Base-by-base conservation (phyloP, 1,140 invertebrate species). In the Lepidotrigona ventralis region DNA sequence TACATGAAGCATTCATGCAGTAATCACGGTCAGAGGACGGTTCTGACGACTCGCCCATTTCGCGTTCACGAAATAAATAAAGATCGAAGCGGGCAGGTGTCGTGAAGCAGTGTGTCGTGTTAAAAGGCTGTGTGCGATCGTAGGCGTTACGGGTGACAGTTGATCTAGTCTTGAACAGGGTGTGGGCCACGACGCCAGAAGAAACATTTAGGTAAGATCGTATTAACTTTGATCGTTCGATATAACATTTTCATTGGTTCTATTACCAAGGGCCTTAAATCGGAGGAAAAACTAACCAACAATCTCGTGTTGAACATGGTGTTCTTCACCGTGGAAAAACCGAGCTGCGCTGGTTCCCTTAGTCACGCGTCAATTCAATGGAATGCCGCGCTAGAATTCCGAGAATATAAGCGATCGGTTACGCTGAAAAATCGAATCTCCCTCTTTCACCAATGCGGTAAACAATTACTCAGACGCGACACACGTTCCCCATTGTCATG, bases 121-220 rank as follows among this genome's bases (percentile, higher is more conserved):
- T 70, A 12, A 75, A 46, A 4, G 72, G 51, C 64, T 39, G 60
- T 85, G 75, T 46, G 56, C 53, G 15, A 69, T 26, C 26, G 46
- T 70, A 66, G 23, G 23, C 68, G 54, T 79, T 63, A 26, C 23
- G 46, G 79, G 86, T 90, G 89, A 90, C 89, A 90, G 83, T 88
- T 84, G 51, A 54, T 54, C 58, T 46, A 72, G 60, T 66, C 69
- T 79, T 51, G 64, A 82, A 83, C 79, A 89, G 88, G 89, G 89
- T 90, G 89, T 90, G 85, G 89, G 87, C 88, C 81, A 88, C 85
- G 73, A 88, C 88, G 86, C 88, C 78, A 84, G 81, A 71, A 69
- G 83, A 79, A 81, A 84, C 81, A 76, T 88, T 76, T 90, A 89
- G 89, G 89, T 90, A 88, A 90, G 88, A 54, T 84, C 82, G 63